phyloP scores from a whole-genome alignment of 2,888 invertebrate species.

The Cylindroiulus punctatus region DNA sequence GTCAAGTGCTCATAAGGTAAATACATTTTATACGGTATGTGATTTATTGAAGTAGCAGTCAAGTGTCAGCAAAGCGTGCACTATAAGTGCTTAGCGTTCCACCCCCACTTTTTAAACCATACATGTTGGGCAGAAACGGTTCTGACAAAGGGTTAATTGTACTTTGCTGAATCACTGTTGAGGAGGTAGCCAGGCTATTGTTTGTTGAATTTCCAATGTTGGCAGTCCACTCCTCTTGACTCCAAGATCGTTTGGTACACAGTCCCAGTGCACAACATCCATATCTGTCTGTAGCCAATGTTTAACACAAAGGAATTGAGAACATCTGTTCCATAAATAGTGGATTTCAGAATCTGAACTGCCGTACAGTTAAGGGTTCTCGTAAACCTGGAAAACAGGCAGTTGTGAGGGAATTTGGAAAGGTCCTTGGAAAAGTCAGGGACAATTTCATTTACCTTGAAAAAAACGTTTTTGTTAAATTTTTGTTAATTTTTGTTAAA shows the following conservation, averaged over 20 bases:
- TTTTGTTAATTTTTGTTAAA: no score
- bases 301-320: not conserved
- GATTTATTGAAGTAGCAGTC: conserved; percentile 20
- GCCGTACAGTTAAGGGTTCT: no score
- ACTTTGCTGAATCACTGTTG: conserved; percentile 26
- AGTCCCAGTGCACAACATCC: not conserved
- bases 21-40: not conserved
- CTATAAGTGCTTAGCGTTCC: not conserved
- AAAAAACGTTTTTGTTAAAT: no score
- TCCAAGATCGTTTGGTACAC: conserved; percentile 10
- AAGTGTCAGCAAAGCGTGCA: not conserved
- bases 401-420: no score
- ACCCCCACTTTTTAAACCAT: not conserved
- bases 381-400: no score
- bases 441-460: no score
- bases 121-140: not conserved
- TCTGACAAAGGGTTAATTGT: not conserved
- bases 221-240: not conserved
- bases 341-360: not conserved
- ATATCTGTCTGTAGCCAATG: not conserved
- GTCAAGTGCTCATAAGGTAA: conserved; percentile 36
- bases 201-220: not conserved
- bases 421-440: no score
- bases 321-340: not conserved
- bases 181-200: not conserved